These are phyloP conservation scores for Sarcophaga carnaria DNA, from an alignment of 2,888 invertebrate genomes.

Conservation along the genomic window DNA sequence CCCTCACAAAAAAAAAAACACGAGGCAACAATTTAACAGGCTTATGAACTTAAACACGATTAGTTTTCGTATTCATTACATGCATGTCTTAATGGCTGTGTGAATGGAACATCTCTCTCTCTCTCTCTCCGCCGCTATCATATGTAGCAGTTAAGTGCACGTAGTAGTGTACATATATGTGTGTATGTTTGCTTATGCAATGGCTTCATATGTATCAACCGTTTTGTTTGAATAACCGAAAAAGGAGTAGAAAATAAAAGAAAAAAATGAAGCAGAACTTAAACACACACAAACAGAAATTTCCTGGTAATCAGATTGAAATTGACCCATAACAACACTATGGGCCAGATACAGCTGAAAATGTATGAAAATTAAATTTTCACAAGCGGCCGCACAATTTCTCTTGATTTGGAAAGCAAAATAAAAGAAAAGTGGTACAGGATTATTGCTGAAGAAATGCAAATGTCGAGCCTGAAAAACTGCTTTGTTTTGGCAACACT, in stretches of 20 bases:
- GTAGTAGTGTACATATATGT: background rate
- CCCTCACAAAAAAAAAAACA: background rate
- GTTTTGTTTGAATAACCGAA: conserved; percentile 17
- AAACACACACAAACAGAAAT: conserved; percentile 53
- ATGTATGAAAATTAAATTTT: background rate
- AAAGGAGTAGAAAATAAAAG: background rate
- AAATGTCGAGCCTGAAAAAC: no score
- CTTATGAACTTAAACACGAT: conserved; percentile 67
- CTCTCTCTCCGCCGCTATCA: background rate
- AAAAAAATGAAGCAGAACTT: background rate
- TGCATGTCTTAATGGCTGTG: background rate
- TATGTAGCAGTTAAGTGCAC: background rate
- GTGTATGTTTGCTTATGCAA: background rate
- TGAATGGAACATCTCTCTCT: background rate
- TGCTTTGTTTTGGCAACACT: no score
- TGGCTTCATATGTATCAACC: conserved; percentile 11
- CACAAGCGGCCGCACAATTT: no score
- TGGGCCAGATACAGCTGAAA: background rate
- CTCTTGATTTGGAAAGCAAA: no score
- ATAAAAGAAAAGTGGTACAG: no score
- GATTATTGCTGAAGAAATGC: no score
- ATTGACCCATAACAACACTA: conserved; percentile 36
- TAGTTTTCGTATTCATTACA: conserved; percentile 52
- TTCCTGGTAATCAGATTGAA: conserved; percentile 43
- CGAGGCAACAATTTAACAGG: conserved; percentile 54